Evolutionary conservation across 2,888 invertebrate genomes (phyloP), one percentile per base, ranked within the genome.

Genomic region (Phaonia tiefii): DNA sequence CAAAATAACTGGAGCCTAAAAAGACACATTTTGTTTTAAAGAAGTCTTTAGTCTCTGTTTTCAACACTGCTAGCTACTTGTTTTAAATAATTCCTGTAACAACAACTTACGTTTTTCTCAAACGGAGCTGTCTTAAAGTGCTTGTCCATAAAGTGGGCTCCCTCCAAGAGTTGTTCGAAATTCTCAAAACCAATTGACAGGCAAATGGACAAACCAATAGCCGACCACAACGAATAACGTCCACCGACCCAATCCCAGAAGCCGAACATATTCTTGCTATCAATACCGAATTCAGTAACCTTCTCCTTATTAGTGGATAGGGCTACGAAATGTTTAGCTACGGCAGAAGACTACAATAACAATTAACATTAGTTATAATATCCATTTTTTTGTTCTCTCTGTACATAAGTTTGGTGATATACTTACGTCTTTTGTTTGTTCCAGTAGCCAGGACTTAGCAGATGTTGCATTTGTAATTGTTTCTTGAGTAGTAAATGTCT

Each of bases 181-280:
- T 99, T 98, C 71, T 98, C 97, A 91, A 94, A 98, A 80, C 99
- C 99, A 90, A 99, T 94, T 86, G 96, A 94, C 46, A 99, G 92
- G 3, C 96, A 96, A 89, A 99, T 99, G 2, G 99, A 98, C 20
- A 99, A 92, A 44, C 99, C 99, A 91, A 99, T 99, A 2, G 99
- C 99, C 0, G 99, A 99, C 99, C 99, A 99, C 10, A 99, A 92
- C 0, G 99, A 99, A 86, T 95, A 95, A 88, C 99, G 95, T 85
- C 99, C 99, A 42, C 99, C 99, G 56, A 99, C 99, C 99, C 99
- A 99, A 92, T 99, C 99, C 99, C 99, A 99, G 91, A 99, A 99
- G 22, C 96, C 99, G 92, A 99, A 99, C 98, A 99, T 99, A 89
- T 99, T 99, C 85, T 95, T 95, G 84, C 96, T 94, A 90, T 98